Evolutionary conservation across 2,888 invertebrate genomes (phyloP).

Genomic region (Xanthia icteritia): DNA sequence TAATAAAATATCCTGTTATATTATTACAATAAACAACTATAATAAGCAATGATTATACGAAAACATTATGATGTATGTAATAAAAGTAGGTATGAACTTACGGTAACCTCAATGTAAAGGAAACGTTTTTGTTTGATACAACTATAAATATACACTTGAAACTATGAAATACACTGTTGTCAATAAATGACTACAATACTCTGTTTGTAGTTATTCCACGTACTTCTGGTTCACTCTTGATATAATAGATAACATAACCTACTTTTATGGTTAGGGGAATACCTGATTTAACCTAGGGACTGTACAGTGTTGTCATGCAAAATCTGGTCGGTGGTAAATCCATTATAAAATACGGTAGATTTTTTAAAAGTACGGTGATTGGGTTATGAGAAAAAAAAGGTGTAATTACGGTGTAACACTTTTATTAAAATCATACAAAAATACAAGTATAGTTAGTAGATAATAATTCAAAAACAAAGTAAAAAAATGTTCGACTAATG

Average conservation of each 20-base stretch:
- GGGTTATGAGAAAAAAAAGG: too few species aligned
- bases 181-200: background rate
- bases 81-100: background rate
- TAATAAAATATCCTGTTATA: background rate
- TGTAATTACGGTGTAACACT: too few species aligned
- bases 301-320: too few species aligned
- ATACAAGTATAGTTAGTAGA: too few species aligned
- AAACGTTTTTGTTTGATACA: constrained; percentile 7
- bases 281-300: background rate
- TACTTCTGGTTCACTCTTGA: background rate
- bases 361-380: too few species aligned
- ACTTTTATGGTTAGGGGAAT: constrained; percentile 24
- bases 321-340: too few species aligned
- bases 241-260: background rate
- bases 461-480: too few species aligned
- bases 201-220: background rate
- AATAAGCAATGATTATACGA: background rate
- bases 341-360: too few species aligned
- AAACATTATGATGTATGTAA: background rate
- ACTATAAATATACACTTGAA: background rate
- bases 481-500: too few species aligned
- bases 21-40: background rate
- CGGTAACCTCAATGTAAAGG: background rate
- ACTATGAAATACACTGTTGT: constrained; percentile 4
- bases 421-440: too few species aligned